Conservation (phyloP, 2,797 vertebrate species). For the Muraenolepis orangiensis region DNA sequence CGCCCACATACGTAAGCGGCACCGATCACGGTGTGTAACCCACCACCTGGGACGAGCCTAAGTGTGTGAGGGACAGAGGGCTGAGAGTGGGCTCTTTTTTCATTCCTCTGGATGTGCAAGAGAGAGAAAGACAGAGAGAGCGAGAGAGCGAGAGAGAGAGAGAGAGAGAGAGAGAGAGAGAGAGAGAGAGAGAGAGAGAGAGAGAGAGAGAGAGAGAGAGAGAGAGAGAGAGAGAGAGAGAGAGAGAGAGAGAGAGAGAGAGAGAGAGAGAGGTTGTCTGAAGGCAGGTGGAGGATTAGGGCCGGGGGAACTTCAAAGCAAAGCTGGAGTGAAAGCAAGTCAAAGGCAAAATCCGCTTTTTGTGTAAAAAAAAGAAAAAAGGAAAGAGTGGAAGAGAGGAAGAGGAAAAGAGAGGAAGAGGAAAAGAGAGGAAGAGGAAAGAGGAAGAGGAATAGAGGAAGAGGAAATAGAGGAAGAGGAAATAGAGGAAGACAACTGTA, state of each 20-base stretch:
- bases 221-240: too few relatives aligned
- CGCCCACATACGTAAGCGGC: neutral
- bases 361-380: constrained; percentile 56
- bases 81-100: neutral
- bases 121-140: too few relatives aligned
- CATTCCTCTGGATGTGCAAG: neutral
- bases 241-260: too few relatives aligned
- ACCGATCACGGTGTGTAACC: neutral
- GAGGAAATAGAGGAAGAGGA: too few relatives aligned
- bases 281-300: constrained; percentile 75
- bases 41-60: neutral
- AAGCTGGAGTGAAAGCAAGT: constrained; percentile 68
- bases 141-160: too few relatives aligned
- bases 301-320: constrained; percentile 68
- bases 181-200: too few relatives aligned
- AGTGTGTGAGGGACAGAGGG: neutral
- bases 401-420: too few relatives aligned
- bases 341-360: constrained; percentile 75
- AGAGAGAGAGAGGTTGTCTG: constrained; percentile 73
- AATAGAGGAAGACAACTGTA: constrained; percentile 21
- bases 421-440: too few relatives aligned
- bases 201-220: too few relatives aligned
- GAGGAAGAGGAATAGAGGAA: too few relatives aligned
- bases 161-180: too few relatives aligned
- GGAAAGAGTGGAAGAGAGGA: neutral